phyloP scores from a whole-genome alignment of 35 echinoderm and acorn worm genomes.

The Acanthaster planci region DNA sequence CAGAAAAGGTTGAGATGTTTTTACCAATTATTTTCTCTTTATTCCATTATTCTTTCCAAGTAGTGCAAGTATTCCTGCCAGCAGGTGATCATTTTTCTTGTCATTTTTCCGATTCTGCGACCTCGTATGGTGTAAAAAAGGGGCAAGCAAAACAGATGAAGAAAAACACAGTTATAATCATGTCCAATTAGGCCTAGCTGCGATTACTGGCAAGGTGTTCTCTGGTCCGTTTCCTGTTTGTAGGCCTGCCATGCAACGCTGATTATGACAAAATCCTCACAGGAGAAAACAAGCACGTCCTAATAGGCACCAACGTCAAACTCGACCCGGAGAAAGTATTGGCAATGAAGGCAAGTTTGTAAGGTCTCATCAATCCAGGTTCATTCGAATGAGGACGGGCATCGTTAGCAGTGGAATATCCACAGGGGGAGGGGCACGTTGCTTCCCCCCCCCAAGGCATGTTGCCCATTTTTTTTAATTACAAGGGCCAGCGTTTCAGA shows the following conservation, averaged over 20 bases:
- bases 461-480: too few species aligned
- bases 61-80: too few species aligned
- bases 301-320: slow-evolving; percentile 55
- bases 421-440: too few species aligned
- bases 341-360: not conserved
- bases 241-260: slow-evolving; percentile 30
- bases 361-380: not conserved
- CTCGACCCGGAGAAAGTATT: slow-evolving; percentile 19
- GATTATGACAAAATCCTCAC: slow-evolving; percentile 10
- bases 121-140: not conserved
- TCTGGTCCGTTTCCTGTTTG: not conserved
- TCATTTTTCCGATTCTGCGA: too few species aligned
- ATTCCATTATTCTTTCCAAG: too few species aligned
- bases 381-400: too few species aligned
- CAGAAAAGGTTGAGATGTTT: too few species aligned
- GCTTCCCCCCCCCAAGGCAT: too few species aligned
- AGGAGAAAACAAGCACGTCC: slow-evolving; percentile 26
- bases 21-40: too few species aligned
- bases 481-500: too few species aligned
- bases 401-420: too few species aligned
- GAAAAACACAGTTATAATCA: not conserved
- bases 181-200: not conserved
- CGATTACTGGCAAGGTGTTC: not conserved
- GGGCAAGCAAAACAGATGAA: not conserved
- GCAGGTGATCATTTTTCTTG: too few species aligned